A percentile compares a stretch with the other conserved stretches of the same genome.
Conservation (phyloP, 2,888 invertebrate genomes). For the Germaria angustata region DNA sequence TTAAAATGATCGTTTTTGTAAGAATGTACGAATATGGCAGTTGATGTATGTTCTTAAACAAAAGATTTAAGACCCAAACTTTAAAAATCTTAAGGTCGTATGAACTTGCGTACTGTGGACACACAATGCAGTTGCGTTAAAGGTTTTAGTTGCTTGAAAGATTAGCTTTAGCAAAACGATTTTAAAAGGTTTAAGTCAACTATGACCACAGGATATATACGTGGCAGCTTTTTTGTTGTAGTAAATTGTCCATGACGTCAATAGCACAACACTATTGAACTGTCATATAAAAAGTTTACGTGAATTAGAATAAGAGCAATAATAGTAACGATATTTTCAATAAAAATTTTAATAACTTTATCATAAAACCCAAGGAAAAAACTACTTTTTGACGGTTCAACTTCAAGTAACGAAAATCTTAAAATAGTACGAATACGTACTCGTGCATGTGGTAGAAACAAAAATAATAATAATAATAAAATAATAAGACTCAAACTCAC, state of each 20-base stretch:
- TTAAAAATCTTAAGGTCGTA: too few species aligned
- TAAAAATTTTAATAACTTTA: conserved; percentile 24
- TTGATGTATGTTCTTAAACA: too few species aligned
- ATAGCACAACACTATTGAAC: conserved; percentile 11
- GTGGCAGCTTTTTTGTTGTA: neutral
- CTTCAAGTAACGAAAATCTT: conserved; percentile 16
- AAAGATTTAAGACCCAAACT: too few species aligned
- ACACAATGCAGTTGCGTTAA: too few species aligned
- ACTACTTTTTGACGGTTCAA: neutral
- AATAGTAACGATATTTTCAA: conserved; percentile 13
- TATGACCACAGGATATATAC: neutral
- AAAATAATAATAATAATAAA: too few species aligned
- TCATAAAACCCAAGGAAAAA: conserved; percentile 6
- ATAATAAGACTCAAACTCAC: too few species aligned
- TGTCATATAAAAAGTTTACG: conserved; percentile 46
- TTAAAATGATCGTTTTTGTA: too few species aligned
- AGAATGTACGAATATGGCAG: too few species aligned
- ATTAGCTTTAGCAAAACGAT: neutral
- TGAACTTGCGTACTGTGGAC: too few species aligned
- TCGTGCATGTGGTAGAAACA: neutral
- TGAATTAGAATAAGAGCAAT: conserved; percentile 35
- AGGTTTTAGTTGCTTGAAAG: too few species aligned
- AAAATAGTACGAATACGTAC: neutral
- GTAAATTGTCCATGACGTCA: neutral
- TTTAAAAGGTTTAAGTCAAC: neutral